These are phyloP conservation scores for Aethina tumida DNA, from an alignment of 1,140 invertebrate species.

Conservation along the genomic window DNA sequence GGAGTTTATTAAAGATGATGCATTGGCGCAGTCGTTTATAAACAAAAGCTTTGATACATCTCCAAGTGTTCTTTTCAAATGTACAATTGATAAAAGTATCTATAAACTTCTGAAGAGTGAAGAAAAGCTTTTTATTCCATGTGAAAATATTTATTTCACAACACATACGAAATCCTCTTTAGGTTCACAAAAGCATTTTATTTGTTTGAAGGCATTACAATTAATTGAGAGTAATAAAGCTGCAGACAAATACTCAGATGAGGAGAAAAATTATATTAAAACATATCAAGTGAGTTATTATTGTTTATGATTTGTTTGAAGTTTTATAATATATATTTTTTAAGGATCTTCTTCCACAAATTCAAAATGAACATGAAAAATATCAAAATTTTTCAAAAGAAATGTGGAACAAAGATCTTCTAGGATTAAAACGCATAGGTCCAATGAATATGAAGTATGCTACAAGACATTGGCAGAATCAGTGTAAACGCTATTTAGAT, in stretches of 20 bases:
- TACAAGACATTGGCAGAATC: constrained; percentile 13
- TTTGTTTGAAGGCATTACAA: constrained; percentile 24
- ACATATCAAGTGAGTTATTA: constrained; percentile 16
- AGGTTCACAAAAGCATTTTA: constrained; percentile 15
- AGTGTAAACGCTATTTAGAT: constrained; percentile 13
- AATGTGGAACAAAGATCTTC: constrained; percentile 13
- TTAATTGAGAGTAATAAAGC: constrained; percentile 15
- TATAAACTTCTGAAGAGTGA: constrained; percentile 5
- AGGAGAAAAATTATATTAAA: constrained; percentile 9
- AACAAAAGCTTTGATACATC: constrained; percentile 5
- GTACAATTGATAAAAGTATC: neutral
- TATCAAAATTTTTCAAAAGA: constrained; percentile 17
- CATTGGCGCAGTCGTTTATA: constrained; percentile 8
- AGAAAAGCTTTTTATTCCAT: constrained; percentile 10
- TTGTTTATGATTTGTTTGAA: constrained; percentile 3
- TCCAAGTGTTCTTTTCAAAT: neutral
- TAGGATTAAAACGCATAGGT: constrained; percentile 10
- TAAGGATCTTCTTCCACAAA: constrained; percentile 20
- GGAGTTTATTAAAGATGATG: constrained; percentile 10
- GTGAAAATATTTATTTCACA: constrained; percentile 8
- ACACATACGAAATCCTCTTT: constrained; percentile 14
- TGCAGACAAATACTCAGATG: constrained; percentile 2
- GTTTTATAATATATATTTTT: constrained; percentile 10
- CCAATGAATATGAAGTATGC: constrained; percentile 11
- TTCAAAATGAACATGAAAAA: constrained; percentile 19